Conservation (phyloP, 2,888 invertebrate genomes). For the Bombylius major region DNA sequence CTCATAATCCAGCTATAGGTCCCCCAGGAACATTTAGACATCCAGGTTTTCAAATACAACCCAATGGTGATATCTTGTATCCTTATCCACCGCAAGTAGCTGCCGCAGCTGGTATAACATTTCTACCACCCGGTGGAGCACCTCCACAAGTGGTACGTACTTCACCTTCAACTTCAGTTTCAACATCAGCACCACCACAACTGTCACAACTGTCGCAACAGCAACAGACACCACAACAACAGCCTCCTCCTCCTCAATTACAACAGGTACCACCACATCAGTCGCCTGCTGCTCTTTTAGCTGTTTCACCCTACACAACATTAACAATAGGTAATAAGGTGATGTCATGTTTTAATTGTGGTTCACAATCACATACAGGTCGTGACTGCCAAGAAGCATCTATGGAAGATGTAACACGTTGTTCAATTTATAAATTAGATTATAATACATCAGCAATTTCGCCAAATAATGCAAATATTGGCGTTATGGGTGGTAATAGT, state of each 20-base stretch:
- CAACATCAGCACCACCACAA: conserved; percentile 24
- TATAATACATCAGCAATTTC: conserved; percentile 34
- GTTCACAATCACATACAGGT: conserved; percentile 69
- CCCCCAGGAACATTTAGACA: conserved; percentile 26
- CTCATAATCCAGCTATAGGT: conserved; percentile 26
- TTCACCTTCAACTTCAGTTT: conserved; percentile 19
- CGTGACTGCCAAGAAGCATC: conserved; percentile 81
- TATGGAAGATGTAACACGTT: conserved; percentile 81
- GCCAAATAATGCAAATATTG: not conserved
- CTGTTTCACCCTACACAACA: conserved; percentile 25
- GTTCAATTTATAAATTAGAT: conserved; percentile 55
- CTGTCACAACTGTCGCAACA: conserved; percentile 7
- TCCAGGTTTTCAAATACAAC: conserved; percentile 37
- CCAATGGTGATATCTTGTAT: conserved; percentile 44
- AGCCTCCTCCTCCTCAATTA: conserved; percentile 18
- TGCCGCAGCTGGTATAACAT: conserved; percentile 19
- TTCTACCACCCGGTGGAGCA: conserved; percentile 10
- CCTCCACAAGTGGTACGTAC: conserved; percentile 17
- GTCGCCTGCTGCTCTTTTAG: conserved; percentile 18
- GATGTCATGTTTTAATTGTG: conserved; percentile 82
- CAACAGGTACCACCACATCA: conserved; percentile 15
- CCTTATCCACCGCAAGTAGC: conserved; percentile 33
- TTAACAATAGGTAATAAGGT: conserved; percentile 24
- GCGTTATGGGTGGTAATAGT: not conserved
- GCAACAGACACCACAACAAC: conserved; percentile 10